Evolutionary conservation across 2,888 invertebrate species (phyloP).

Genomic region (Acanthosepion lycidas): DNA sequence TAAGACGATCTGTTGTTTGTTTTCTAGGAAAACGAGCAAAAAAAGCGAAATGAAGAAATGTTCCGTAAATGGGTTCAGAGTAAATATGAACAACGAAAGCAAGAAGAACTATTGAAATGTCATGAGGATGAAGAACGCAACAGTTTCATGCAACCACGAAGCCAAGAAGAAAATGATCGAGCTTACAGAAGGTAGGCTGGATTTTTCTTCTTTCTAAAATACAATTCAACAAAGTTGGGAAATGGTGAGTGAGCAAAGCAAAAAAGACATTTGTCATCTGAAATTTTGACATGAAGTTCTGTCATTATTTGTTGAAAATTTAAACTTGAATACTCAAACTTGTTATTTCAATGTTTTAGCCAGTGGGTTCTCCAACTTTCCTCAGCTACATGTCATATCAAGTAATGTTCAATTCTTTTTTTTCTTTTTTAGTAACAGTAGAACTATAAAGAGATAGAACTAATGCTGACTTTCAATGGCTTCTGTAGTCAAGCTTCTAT

Average conservation of each 20-base stretch:
- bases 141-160: slow-evolving; percentile 63
- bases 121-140: slow-evolving; percentile 65
- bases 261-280: neutral
- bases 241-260: neutral
- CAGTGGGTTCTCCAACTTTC: neutral
- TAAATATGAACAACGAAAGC: slow-evolving; percentile 65
- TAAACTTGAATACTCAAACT: neutral
- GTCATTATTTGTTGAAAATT: neutral
- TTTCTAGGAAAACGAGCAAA: neutral
- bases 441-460: too few relatives aligned
- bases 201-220: neutral
- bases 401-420: too few relatives aligned
- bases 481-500: too few relatives aligned
- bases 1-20: neutral
- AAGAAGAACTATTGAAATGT: slow-evolving; percentile 64
- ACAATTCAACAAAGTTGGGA: neutral
- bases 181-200: slow-evolving; percentile 68
- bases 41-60: slow-evolving; percentile 60
- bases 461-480: too few relatives aligned
- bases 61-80: slow-evolving; percentile 67
- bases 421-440: too few relatives aligned
- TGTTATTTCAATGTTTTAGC: neutral
- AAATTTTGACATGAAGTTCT: too few relatives aligned
- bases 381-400: neutral
- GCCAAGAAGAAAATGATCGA: slow-evolving; percentile 67